Evolutionary conservation across 2,113 vertebrate genomes (phyloP).

Genomic region (Heterocephalus glaber): DNA sequence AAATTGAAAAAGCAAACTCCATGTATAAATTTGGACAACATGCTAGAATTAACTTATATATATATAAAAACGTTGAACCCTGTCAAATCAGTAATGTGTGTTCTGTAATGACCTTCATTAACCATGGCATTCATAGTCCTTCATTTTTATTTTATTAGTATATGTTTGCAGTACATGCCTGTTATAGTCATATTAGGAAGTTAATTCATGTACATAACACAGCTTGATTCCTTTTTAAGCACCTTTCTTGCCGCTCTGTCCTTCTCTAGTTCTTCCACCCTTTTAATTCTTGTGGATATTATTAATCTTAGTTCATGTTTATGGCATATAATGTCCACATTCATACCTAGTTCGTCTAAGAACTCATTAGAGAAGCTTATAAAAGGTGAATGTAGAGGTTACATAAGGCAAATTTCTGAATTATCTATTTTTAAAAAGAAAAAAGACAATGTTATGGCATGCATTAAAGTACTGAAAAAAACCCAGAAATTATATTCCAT

Average conservation of each 20-base stretch:
- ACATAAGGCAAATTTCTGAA: no score
- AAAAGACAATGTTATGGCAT: no score
- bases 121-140: not conserved
- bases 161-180: not conserved
- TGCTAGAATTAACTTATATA: not conserved
- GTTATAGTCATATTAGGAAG: not conserved
- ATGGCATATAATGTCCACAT: no score
- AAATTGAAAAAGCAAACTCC: not conserved
- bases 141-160: not conserved
- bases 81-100: not conserved
- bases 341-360: no score
- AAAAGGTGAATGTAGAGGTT: no score
- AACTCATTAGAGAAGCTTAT: no score
- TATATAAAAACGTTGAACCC: not conserved
- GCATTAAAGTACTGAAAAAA: no score
- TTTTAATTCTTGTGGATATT: no score
- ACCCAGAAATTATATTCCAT: no score
- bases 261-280: not conserved
- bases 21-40: not conserved
- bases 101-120: constrained; percentile 28
- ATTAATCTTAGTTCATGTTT: no score
- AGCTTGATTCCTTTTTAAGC: not conserved
- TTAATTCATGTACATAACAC: not conserved
- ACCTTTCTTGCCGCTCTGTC: not conserved
- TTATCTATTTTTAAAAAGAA: no score